Evolutionary conservation across 1,140 invertebrate species (phyloP).

Genomic region (Orchesella cincta): DNA sequence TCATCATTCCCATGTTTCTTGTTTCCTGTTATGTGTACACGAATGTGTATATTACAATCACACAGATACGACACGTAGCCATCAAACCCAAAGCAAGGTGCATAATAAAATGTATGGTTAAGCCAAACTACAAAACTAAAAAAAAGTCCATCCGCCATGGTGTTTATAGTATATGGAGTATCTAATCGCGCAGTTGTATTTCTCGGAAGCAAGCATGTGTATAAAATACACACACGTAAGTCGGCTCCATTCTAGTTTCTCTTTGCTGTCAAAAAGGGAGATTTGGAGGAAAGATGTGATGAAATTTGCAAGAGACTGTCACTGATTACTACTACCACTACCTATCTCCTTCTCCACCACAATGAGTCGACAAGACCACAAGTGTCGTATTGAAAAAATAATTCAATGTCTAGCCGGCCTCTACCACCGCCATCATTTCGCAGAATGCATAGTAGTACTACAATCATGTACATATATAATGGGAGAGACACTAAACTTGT

Average conservation of each 20-base stretch:
- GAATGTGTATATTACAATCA: too few relatives aligned
- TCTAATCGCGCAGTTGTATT: neutral
- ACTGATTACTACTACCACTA: neutral
- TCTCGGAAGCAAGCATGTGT: neutral
- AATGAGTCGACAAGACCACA: conserved; percentile 2
- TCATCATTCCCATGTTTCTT: conserved; percentile 19
- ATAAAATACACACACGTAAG: neutral
- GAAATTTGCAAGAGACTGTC: conserved; percentile 26
- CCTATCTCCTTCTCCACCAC: neutral
- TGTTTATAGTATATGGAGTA: neutral
- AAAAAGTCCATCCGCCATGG: neutral
- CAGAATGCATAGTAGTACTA: too few relatives aligned
- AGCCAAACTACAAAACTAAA: neutral
- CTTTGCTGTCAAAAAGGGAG: neutral
- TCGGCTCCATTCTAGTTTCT: neutral
- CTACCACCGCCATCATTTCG: neutral
- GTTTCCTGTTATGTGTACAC: conserved; percentile 4
- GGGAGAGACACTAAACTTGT: too few relatives aligned
- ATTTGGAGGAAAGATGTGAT: neutral
- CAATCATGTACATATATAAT: too few relatives aligned
- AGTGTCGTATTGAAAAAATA: conserved; percentile 25
- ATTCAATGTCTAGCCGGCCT: conserved; percentile 2
- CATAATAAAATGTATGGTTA: neutral
- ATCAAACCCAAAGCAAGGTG: neutral
- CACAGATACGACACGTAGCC: neutral